Evolutionary conservation across 1,140 invertebrate species (phyloP).

Genomic region (Oreohelix idahoensis): DNA sequence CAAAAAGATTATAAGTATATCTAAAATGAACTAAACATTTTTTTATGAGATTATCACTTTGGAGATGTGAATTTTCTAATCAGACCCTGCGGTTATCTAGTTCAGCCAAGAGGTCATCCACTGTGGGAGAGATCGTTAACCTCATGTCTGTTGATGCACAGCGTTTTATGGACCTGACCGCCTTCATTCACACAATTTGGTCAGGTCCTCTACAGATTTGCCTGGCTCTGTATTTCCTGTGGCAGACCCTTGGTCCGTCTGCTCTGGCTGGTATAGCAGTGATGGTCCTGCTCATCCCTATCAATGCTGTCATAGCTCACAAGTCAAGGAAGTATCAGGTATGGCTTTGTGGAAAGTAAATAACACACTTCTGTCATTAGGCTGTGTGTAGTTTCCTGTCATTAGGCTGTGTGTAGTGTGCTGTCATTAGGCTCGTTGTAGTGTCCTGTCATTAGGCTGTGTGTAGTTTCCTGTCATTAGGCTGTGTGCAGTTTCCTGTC

Average conservation of each 20-base stretch:
- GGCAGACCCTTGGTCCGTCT: conserved; percentile 80
- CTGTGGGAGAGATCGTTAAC: conserved; percentile 79
- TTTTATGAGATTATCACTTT: too few relatives aligned
- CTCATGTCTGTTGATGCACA: conserved; percentile 77
- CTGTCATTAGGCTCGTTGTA: too few relatives aligned
- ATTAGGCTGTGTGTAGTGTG: too few relatives aligned
- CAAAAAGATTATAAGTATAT: too few relatives aligned
- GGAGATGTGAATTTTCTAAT: conserved; percentile 25
- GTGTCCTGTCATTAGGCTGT: too few relatives aligned
- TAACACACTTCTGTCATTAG: too few relatives aligned
- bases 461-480: too few relatives aligned
- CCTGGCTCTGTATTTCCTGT: conserved; percentile 90
- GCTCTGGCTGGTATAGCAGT: conserved; percentile 72
- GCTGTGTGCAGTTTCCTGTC: too few relatives aligned
- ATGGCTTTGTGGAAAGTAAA: conserved; percentile 9
- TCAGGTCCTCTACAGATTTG: conserved; percentile 94
- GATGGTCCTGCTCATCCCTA: conserved; percentile 74
- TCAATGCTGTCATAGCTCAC: conserved; percentile 91
- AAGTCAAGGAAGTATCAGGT: conserved; percentile 79
- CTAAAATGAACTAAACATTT: too few relatives aligned
- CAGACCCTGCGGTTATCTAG: conserved; percentile 68
- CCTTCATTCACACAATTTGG: conserved; percentile 96
- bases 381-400: too few relatives aligned
- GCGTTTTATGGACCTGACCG: conserved; percentile 74
- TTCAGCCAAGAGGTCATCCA: conserved; percentile 71